Evolutionary conservation across 2,888 invertebrate species (phyloP), one percentile per base, ranked within the genome.

Genomic region (Synergus laeviventris): DNA sequence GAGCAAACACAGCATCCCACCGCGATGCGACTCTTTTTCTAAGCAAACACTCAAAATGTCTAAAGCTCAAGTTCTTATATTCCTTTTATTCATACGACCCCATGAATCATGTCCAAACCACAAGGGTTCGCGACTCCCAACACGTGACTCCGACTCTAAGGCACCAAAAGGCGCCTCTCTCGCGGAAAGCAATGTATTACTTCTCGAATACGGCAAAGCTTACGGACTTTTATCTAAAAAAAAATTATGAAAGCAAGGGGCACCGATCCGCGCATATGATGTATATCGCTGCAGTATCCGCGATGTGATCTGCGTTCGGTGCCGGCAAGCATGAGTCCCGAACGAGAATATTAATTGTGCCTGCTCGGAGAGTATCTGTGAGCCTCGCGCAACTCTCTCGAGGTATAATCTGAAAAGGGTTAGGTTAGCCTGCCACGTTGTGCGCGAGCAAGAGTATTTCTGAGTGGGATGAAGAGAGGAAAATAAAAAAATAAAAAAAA

Each of bases 291-390:
- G 75, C 81, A 81, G 82, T 84, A 86, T 86, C 85, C 85, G 78
- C 79, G 81, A 82, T 82, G 83, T 82, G 85, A 87, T 87, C 86
- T 84, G 84, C 82, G 82, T 80, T 81, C 84, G 83, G 84, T 84
- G 83, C 84, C 82, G 82, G 83, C 82, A 61, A 74, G 86, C 84
- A 84, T 83, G 86, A 85, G 84, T 83, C 84, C 83, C 83, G 83
- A 87, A 86, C 84, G 82, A 84, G 87, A 85, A 87, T 88, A 89
- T 89, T 88, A 89, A 89, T 89, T 87, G 86, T 83, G 78, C 81
- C 82, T 78, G 82, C 79, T 77, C 76, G 79, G 79, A 83, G 79
- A 79, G 76, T 78, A 81, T 80, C 76, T 56, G 75, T 76, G 74
- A 70, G 61, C 16, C 38, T 70, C 38, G 61, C 64, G 70, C 77